These are phyloP conservation scores for Zaprionus tsacasi DNA, from an alignment of 1,140 invertebrate species.

Conservation along the genomic window DNA sequence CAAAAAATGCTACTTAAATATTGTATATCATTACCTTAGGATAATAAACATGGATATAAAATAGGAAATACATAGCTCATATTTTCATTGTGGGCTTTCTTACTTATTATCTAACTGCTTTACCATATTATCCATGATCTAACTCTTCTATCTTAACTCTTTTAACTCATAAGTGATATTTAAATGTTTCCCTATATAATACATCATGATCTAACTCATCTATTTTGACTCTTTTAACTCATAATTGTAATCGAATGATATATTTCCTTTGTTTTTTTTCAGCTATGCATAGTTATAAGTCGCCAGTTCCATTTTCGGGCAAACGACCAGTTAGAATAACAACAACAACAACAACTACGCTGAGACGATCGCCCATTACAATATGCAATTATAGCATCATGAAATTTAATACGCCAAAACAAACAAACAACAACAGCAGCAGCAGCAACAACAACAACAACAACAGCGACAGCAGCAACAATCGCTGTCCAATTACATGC, in stretches of 20 bases:
- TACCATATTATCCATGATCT: too few species aligned
- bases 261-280: slow-evolving; percentile 15
- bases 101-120: too few species aligned
- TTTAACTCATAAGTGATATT: slow-evolving; percentile 9
- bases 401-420: slow-evolving; percentile 73
- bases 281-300: slow-evolving; percentile 24
- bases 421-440: slow-evolving; percentile 50
- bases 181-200: slow-evolving; percentile 9
- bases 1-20: too few species aligned
- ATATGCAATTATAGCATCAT: slow-evolving; percentile 76
- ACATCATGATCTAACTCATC: not conserved
- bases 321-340: slow-evolving; percentile 29
- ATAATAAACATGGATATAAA: too few species aligned
- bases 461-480: slow-evolving; percentile 51
- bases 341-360: slow-evolving; percentile 21
- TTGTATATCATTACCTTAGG: too few species aligned
- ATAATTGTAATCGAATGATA: slow-evolving; percentile 26
- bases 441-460: slow-evolving; percentile 32
- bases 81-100: too few species aligned
- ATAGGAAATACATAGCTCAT: too few species aligned
- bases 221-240: not conserved
- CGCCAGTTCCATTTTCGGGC: slow-evolving; percentile 43
- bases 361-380: slow-evolving; percentile 51
- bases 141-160: too few species aligned
- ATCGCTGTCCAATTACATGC: slow-evolving; percentile 61